A percentile compares a stretch with the other conserved stretches of the same genome.
These are phyloP conservation scores for Apamea crenata DNA, from an alignment of 2,888 invertebrate genomes.

Conservation along the genomic window DNA sequence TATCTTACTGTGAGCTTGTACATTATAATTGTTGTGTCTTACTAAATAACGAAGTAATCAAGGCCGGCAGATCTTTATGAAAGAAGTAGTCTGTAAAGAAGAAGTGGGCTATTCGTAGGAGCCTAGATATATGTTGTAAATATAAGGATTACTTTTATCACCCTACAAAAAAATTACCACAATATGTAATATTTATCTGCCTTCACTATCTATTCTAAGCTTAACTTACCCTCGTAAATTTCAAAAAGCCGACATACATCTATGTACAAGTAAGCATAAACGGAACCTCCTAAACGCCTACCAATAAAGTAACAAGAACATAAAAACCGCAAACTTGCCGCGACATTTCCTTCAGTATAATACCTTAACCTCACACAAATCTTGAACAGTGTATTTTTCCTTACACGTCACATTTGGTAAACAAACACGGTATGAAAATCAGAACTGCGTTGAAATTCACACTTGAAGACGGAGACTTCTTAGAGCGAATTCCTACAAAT, in stretches of 20 bases:
- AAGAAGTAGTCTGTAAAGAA: background rate
- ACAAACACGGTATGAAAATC: background rate
- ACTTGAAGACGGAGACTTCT: too few species aligned
- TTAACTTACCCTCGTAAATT: conserved; percentile 5
- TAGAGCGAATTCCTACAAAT: too few species aligned
- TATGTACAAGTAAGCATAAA: background rate
- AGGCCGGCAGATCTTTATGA: background rate
- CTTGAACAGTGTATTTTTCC: background rate
- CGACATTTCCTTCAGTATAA: background rate
- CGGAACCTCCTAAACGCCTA: background rate
- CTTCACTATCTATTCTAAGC: background rate
- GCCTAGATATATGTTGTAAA: background rate
- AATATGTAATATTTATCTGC: background rate
- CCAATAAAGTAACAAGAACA: conserved; percentile 37
- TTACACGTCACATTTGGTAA: background rate
- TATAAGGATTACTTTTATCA: background rate
- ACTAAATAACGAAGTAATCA: too few species aligned
- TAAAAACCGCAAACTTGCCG: conserved; percentile 28
- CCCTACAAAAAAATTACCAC: background rate
- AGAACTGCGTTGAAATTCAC: background rate
- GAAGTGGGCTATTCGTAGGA: too few species aligned
- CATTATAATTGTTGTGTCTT: too few species aligned
- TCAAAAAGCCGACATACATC: background rate
- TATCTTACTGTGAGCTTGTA: too few species aligned
- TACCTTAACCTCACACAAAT: conserved; percentile 13